Evolutionary conservation across 2,113 vertebrate species (phyloP).

Genomic region (Pseudorasbora parva): DNA sequence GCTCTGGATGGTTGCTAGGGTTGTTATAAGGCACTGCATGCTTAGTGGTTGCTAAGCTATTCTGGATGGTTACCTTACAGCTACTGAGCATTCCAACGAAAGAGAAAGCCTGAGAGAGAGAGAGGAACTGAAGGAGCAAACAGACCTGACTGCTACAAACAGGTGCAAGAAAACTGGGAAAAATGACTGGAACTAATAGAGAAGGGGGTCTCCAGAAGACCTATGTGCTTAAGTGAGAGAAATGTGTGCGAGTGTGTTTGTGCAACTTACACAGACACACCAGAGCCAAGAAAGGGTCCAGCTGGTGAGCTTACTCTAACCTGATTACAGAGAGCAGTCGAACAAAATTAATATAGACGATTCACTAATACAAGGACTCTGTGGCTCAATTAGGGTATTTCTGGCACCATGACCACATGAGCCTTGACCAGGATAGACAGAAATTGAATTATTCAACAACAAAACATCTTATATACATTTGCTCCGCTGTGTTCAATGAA

Average conservation of each 20-base stretch:
- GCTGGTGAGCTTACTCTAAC: constrained; percentile 61
- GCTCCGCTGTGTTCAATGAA: not conserved
- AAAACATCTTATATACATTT: not conserved
- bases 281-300: constrained; percentile 47
- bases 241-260: constrained; percentile 4
- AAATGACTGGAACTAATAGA: constrained; percentile 36
- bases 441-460: too few species aligned
- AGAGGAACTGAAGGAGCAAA: not conserved
- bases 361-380: constrained; percentile 58
- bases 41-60: not conserved
- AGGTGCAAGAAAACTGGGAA: constrained; percentile 41
- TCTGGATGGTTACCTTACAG: not conserved
- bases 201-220: not conserved
- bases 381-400: constrained; percentile 43
- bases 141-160: too few species aligned
- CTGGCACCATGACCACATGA: not conserved
- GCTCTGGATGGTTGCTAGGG: too few species aligned
- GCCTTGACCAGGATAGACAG: not conserved
- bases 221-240: constrained; percentile 20
- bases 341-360: constrained; percentile 70
- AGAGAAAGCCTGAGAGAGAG: constrained; percentile 4
- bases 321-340: constrained; percentile 66
- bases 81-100: not conserved
- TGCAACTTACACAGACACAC: not conserved
- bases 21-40: not conserved